Evolutionary conservation across 2,888 invertebrate genomes (phyloP).

Genomic region (Lepidochrysops patricia): DNA sequence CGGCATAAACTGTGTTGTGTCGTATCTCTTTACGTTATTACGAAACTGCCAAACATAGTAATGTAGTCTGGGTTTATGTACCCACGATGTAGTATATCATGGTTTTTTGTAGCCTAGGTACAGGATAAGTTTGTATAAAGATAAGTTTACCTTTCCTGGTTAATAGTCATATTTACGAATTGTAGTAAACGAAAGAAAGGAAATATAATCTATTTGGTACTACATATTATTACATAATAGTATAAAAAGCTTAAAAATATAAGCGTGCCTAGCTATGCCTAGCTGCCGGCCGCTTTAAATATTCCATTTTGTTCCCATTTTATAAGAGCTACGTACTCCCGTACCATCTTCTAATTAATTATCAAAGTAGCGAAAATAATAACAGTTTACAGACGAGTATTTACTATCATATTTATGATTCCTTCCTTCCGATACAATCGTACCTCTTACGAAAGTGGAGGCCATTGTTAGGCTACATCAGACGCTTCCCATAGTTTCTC

Average conservation of each 20-base stretch:
- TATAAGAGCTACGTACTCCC: neutral
- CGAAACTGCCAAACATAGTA: neutral
- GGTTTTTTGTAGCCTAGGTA: too few species aligned
- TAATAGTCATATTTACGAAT: too few species aligned
- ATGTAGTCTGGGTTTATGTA: neutral
- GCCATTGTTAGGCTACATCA: neutral
- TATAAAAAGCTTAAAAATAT: too few species aligned
- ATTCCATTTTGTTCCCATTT: neutral
- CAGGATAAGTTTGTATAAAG: too few species aligned
- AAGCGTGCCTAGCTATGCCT: too few species aligned
- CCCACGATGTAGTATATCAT: too few species aligned
- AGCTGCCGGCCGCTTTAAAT: too few species aligned
- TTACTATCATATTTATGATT: neutral
- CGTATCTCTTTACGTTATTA: neutral
- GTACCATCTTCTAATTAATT: neutral
- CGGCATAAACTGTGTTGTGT: neutral
- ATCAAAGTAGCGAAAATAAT: neutral
- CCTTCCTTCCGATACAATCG: constrained; percentile 8
- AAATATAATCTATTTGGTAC: too few species aligned
- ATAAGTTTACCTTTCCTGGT: too few species aligned
- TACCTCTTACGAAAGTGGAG: constrained; percentile 8
- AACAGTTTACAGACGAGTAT: neutral
- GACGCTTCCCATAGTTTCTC: constrained; percentile 3
- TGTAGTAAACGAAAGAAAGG: too few species aligned
- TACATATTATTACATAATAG: too few species aligned